A percentile compares a stretch with the other conserved stretches of the same genome.
Conservation (phyloP, 2,113 vertebrate species). For the Bubo blakistoni region DNA sequence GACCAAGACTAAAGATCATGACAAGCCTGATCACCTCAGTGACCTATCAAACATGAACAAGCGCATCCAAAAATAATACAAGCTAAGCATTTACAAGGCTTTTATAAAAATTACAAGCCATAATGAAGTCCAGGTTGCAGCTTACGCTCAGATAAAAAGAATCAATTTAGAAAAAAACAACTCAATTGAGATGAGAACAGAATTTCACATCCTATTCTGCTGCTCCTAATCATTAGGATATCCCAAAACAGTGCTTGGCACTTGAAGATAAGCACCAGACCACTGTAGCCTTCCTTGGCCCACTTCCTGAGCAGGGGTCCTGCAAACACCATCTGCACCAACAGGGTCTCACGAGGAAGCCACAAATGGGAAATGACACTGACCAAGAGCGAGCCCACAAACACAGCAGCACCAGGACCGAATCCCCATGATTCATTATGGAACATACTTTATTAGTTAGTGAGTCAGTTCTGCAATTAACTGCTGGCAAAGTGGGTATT, state of each 20-base stretch:
- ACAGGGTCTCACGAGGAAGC: neutral
- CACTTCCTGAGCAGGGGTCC: neutral
- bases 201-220: neutral
- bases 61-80: neutral
- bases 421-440: accelerated
- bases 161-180: neutral
- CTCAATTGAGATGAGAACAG: neutral
- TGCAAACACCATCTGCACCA: neutral
- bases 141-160: neutral
- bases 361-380: neutral
- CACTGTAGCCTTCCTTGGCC: neutral
- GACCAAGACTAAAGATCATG: neutral
- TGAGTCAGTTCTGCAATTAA: neutral
- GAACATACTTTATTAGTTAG: neutral
- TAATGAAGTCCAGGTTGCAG: neutral
- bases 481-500: neutral
- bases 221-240: neutral
- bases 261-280: neutral
- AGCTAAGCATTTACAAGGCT: neutral
- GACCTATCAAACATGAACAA: neutral
- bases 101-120: neutral
- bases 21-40: neutral
- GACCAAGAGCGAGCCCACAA: neutral
- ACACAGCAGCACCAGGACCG: neutral
- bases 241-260: neutral